A percentile compares a stretch with the other conserved stretches of the same genome.
Evolutionary conservation across 2,888 invertebrate genomes (phyloP).

Genomic region (Callyntrura guangdongensis): DNA sequence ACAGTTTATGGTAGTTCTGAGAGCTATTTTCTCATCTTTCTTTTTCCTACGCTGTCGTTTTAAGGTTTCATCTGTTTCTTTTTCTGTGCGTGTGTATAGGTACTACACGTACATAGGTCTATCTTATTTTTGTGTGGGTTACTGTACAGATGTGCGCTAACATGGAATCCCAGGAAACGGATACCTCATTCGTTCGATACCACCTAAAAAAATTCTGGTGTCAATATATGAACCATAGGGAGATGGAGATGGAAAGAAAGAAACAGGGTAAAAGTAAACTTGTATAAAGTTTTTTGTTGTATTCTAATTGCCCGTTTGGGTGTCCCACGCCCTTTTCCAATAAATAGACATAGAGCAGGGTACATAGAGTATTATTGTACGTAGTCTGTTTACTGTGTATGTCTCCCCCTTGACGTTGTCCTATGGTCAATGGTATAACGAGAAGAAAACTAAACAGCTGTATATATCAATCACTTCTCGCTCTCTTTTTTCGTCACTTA

Average conservation of each 20-base stretch:
- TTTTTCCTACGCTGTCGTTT: not conserved
- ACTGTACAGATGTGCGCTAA: not conserved
- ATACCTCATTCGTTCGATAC: not conserved
- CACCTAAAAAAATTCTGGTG: not conserved
- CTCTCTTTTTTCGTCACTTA: constrained; percentile 39
- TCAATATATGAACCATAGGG: not conserved
- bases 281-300: constrained; percentile 31
- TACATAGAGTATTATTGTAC: too few species aligned
- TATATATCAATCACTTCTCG: constrained; percentile 34
- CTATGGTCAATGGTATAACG: not conserved
- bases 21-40: constrained; percentile 61
- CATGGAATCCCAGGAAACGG: not conserved
- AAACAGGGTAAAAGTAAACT: constrained; percentile 29
- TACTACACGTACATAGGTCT: too few species aligned
- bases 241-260: not conserved
- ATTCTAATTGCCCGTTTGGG: constrained; percentile 50
- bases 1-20: constrained; percentile 74
- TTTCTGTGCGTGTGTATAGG: not conserved
- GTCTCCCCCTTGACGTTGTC: not conserved
- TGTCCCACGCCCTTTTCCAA: constrained; percentile 32
- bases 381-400: not conserved
- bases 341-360: not conserved
- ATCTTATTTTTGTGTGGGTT: not conserved
- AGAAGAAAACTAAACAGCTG: constrained; percentile 30
- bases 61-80: not conserved